A percentile compares a stretch with the other conserved stretches of the same genome.
phyloP scores from a whole-genome alignment of 2,888 invertebrate genomes.

The Ganaspis brasiliensis region DNA sequence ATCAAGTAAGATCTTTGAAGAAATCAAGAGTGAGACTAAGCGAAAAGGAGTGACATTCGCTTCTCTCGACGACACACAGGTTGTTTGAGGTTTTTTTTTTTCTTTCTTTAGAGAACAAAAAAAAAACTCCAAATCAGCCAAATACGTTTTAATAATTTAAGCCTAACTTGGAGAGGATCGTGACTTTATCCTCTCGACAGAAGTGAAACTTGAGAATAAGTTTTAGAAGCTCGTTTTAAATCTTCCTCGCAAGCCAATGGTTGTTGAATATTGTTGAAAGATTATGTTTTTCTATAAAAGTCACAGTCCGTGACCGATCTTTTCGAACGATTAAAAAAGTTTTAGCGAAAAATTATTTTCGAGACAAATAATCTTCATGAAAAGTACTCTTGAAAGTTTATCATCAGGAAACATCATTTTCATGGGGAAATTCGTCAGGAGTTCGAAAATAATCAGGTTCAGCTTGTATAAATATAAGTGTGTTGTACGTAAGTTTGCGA shows the following conservation, averaged over 20 bases:
- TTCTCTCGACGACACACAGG: not conserved
- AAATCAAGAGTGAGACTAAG: not conserved
- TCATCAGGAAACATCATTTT: not conserved
- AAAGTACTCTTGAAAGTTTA: not conserved
- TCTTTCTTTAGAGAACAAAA: no score
- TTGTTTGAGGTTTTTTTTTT: slow-evolving; percentile 1
- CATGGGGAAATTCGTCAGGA: not conserved
- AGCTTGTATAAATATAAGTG: slow-evolving; percentile 12
- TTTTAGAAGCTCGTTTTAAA: slow-evolving; percentile 5
- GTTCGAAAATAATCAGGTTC: slow-evolving; percentile 5
- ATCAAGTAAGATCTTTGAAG: not conserved
- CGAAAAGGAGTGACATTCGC: slow-evolving; percentile 9
- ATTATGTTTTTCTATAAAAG: slow-evolving; percentile 22
- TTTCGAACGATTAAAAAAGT: not conserved
- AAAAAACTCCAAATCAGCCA: not conserved
- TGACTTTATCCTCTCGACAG: not conserved
- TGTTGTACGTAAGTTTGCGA: slow-evolving; percentile 11
- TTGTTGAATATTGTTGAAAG: slow-evolving; percentile 27
- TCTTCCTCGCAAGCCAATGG: slow-evolving; percentile 2
- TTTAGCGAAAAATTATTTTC: not conserved
- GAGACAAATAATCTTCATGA: not conserved
- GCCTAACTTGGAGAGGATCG: not conserved
- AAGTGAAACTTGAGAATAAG: not conserved
- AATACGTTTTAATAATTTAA: not conserved
- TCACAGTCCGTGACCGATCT: not conserved